Evolutionary conservation across 2,797 vertebrate species (phyloP), one percentile per base, ranked within the genome.

Genomic region (Lithobates pipiens): DNA sequence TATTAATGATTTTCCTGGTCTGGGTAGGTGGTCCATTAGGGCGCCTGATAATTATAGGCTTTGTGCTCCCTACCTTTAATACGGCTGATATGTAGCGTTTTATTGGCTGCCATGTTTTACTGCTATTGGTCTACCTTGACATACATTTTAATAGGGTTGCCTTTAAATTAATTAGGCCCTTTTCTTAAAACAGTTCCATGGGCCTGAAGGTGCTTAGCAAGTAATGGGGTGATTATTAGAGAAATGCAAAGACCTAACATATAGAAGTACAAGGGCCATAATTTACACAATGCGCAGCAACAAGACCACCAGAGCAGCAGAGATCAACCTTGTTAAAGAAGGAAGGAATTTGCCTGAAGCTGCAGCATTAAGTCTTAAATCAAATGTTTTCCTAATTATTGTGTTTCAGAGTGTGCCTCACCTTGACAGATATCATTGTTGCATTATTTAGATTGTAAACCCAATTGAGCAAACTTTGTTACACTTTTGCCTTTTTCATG

Each of bases 221-320:
- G 81, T 87, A 87, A 87, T 87, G 86, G 86, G 76, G 81, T 87
- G 86, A 87, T 87, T 87, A 87, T 87, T 87, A 84, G 86, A 87
- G 81, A 87, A 83, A 87, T 80, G 80, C 76, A 80, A 82, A 83
- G 39, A 69, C 69, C 86, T 80, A 80, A 87, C 71, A 54, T 74
- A 71, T 61, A 84, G 76, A 84, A 75, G 57, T 79, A 80, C 86
- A 87, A 87, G 86, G 77, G 46, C 81, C 70, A 87, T 87, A 87
- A 83, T 82, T 83, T 83, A 87, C 71, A 84, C 76, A 74, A 83
- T 79, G 67, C 76, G 50, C 81, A 83, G 73, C 86, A 79, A 87
- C 42, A 80, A 84, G 86, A 87, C 86, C 86, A 87, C 86, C 86
- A 80, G 86, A 69, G 81, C 80, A 83, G 85, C 70, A 87, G 34